Evolutionary conservation across 1,140 invertebrate species (phyloP), one percentile per base, ranked within the genome.

Genomic region (Nasonia longicornis): DNA sequence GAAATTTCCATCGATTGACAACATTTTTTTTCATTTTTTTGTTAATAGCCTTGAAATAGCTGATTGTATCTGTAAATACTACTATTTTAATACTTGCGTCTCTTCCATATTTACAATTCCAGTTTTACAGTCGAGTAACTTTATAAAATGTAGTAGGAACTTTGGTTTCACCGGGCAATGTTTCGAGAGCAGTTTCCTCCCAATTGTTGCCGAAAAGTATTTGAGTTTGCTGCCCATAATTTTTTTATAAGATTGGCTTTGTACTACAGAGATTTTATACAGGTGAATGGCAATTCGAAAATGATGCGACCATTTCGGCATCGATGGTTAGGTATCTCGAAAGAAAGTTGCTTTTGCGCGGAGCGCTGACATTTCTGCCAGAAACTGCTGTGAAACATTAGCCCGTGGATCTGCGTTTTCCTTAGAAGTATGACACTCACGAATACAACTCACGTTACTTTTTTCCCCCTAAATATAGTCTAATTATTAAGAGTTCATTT

Each of bases 121-220:
- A 89, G 87, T 89, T 89, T 87, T 88, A 89, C 88, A 88, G 89
- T 90, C 88, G 85, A 89, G 88, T 89, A 87, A 89, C 86, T 90
- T 89, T 89, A 89, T 89, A 90, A 90, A 91, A 90, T 88, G 89
- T 91, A 91, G 88, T 90, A 90, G 90, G 90, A 91, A 91, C 89
- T 90, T 90, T 90, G 90, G 89, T 91, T 90, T 90, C 89, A 87
- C 89, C 89, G 88, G 88, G 88, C 87, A 90, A 90, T 89, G 89
- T 91, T 90, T 91, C 87, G 87, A 86, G 85, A 90, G 87, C 90
- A 90, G 89, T 90, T 91, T 90, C 87, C 88, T 88, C 86, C 86
- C 84, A 83, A 81, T 83, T 85, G 81, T 79, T 84, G 79, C 79
- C 77, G 64, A 81, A 74, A 70, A 38, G 45, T 79, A 52, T 82